These are phyloP conservation scores for Xenopus borealis DNA, from an alignment of 2,113 vertebrate species.

Conservation along the genomic window DNA sequence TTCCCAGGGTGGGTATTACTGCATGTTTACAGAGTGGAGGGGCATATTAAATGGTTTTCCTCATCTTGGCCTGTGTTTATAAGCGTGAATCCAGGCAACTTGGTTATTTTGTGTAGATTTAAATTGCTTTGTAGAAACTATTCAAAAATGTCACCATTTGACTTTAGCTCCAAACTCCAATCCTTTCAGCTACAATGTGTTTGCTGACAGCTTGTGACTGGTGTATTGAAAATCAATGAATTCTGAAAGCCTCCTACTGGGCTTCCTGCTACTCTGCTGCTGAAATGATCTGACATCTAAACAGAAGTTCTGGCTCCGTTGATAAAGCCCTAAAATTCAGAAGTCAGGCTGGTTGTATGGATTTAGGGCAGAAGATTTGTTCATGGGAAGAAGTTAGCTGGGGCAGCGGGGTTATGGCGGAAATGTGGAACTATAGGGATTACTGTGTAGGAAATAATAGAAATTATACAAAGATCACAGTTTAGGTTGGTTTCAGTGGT, in stretches of 20 bases:
- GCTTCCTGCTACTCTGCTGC: not conserved
- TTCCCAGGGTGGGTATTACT: conserved; percentile 14
- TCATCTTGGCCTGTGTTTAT: conserved; percentile 19
- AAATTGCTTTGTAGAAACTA: conserved; percentile 6
- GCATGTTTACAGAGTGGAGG: conserved; percentile 27
- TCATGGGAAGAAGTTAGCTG: not conserved
- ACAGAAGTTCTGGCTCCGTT: not conserved
- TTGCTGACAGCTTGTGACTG: not conserved
- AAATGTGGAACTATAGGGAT: too few relatives aligned
- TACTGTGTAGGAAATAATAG: too few relatives aligned
- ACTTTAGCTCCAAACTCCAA: not conserved
- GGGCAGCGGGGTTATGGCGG: too few relatives aligned
- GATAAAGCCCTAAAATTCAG: not conserved
- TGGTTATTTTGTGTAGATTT: not conserved
- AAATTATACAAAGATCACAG: too few relatives aligned
- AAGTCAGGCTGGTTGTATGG: not conserved
- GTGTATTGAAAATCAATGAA: not conserved
- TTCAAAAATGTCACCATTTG: conserved; percentile 20
- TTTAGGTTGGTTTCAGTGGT: too few relatives aligned
- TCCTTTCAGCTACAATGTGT: not conserved
- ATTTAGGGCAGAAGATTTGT: conserved; percentile 15
- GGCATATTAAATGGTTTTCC: conserved; percentile 11
- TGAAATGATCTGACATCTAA: not conserved
- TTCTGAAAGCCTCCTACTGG: not conserved
- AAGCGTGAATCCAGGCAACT: conserved; percentile 26